Evolutionary conservation across 2,797 vertebrate species (phyloP), one percentile per base, ranked within the genome.

Genomic region (Pangasius mekongensis): DNA sequence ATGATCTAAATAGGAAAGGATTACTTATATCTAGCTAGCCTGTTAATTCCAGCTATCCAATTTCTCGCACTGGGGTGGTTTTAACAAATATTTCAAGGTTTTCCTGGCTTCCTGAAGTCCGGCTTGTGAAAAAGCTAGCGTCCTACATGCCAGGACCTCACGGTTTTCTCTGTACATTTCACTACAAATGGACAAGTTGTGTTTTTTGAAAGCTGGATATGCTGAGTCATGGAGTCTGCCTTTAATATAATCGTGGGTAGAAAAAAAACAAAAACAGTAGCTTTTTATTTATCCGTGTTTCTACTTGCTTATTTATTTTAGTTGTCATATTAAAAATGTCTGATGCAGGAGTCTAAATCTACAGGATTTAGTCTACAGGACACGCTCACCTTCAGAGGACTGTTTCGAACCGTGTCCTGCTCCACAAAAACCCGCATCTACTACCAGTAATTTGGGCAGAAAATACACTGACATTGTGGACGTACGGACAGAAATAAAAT

Each of bases 301-400:
- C 33, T 27, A 43, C 8, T 62, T 82, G 36, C 58, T 16, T 62
- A 39, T 27, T 60, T 18, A 80, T 83, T 64, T n/a, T 16, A 47
- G 7, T 39, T 27, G 22, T 60, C 0, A 27, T 64, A 43, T 60
- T 60, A 36, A 60, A 27, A 33, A 33, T 58, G 77, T 58, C 30
- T 22, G 8, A 36, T 30, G 58, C 30, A 36, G 54, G 1, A 56
- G 47, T 52, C 47, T 52, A 77, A 76, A 18, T 82, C 52, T 54
- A 11, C 13, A 54, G 3, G 14, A 22, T n/a, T n/a, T n/a, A n/a
- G 24, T 82, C 52, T 54, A 11, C 13, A 54, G 3, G 14, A 22
- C 69, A 84, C 85, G 66, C 58, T 85, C 69, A 86, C 69, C 73
- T 90, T 80, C n/a, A 77, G 36, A 86, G 71, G 66, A 49, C 24